Evolutionary conservation across 2,888 invertebrate genomes (phyloP).

Genomic region (Meiosimyza platycephala): DNA sequence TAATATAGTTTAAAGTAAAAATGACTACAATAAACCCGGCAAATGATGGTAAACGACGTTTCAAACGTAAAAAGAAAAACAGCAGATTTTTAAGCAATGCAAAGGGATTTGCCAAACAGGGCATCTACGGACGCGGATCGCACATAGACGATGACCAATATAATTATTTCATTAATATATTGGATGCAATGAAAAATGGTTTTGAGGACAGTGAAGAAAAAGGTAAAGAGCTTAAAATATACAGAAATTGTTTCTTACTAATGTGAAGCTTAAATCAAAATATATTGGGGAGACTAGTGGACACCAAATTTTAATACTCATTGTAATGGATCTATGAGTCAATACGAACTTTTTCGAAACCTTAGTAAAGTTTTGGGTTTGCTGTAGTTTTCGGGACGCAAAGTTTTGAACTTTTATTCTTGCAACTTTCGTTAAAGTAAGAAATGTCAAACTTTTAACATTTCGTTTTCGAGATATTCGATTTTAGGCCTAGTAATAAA

Average conservation of each 20-base stretch:
- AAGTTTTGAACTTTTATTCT: too few relatives aligned
- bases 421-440: too few relatives aligned
- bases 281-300: too few relatives aligned
- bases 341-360: too few relatives aligned
- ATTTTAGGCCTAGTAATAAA: too few relatives aligned
- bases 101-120: conserved; percentile 80
- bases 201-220: conserved; percentile 79
- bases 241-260: background rate
- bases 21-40: conserved; percentile 32
- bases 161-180: conserved; percentile 80
- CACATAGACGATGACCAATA: conserved; percentile 80
- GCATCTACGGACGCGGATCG: conserved; percentile 77
- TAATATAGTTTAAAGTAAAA: background rate
- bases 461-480: too few relatives aligned
- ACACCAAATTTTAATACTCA: too few relatives aligned
- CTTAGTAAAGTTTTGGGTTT: too few relatives aligned
- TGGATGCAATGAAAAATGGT: conserved; percentile 77
- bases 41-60: conserved; percentile 40
- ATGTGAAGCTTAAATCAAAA: too few relatives aligned
- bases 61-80: conserved; percentile 55
- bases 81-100: conserved; percentile 73
- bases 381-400: too few relatives aligned
- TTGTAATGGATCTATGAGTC: too few relatives aligned
- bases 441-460: too few relatives aligned
- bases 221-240: conserved; percentile 67